Base-by-base conservation (phyloP, 2,888 invertebrate genomes). In the Atrina japonica region DNA sequence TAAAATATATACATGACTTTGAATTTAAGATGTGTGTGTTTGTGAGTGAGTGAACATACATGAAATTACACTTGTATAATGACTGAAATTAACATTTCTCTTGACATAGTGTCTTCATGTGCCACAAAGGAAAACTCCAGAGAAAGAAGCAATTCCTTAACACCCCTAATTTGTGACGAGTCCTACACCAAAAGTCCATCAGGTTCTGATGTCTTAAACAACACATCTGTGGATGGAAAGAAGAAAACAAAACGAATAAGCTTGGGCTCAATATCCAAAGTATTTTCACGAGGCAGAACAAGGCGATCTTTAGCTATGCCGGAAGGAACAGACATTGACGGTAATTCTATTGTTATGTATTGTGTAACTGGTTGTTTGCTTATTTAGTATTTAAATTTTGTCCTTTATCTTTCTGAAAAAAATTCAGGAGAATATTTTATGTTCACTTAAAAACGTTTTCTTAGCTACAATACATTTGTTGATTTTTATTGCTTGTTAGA, bases 261-360 rank as follows among this genome's bases (percentile, higher is more conserved):
- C 18, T 78, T 84, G 30, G 84, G 84, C 1, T 82, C 86, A n/a
- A 68, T 88, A 60, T 83, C 87, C 2, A 80, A 83, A 50, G 81
- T 88, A 68, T 88, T 88, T 70, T 82, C 84, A 2, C 66, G 82
- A 23, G 78, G 85, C 1, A 77, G 82, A 0, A 73, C 82, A 0
- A 60, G 88, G n/a, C 73, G 86, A 0, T 88, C 88, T 16, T 76
- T 88, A 40, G 86, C 85, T 7, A 71, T 86, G 58, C 76, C 84
- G 3, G 76, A 78, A 47, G 78, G 77, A 30, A 71, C 78, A 43
- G 81, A 77, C 16, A 45, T 78, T 7, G 84, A 86, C 43, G 84
- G 86, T 85, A 66, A 64, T 16, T 55, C 7, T 0, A 0, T 25
- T 18, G 52, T 27, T 35, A 43, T n/a, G n/a, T n/a, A n/a, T n/a